Percentiles rank a stretch among this genome's conserved stretches.
Evolutionary conservation across 2,888 invertebrate species (phyloP).

Genomic region (Hirtodrosophila confusa): DNA sequence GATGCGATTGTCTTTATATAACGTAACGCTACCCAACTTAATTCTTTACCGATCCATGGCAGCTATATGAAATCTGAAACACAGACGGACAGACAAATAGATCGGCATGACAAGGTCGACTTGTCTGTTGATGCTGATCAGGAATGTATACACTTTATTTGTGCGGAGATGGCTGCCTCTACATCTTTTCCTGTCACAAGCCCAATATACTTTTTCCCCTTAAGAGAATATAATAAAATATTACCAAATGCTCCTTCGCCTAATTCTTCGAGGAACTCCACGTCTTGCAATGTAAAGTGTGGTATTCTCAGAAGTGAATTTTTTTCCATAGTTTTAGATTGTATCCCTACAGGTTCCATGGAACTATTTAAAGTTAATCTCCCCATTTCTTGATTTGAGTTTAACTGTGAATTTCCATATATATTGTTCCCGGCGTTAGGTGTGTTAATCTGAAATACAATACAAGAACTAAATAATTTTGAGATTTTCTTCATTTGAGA

Average conservation of each 20-base stretch:
- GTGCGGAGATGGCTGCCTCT: too few species aligned
- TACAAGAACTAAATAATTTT: not conserved
- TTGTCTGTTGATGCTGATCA: too few species aligned
- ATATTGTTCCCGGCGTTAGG: constrained; percentile 92
- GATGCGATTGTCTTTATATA: too few species aligned
- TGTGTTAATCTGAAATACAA: constrained; percentile 85
- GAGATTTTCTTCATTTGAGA: not conserved
- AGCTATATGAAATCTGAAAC: too few species aligned
- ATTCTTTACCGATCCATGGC: too few species aligned
- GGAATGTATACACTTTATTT: too few species aligned
- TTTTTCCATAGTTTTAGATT: constrained; percentile 83
- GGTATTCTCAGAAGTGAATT: constrained; percentile 87
- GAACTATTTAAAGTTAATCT: constrained; percentile 87
- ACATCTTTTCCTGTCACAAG: too few species aligned
- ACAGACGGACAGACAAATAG: too few species aligned
- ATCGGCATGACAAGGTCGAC: too few species aligned
- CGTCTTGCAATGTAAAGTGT: constrained; percentile 93
- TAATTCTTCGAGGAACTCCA: constrained; percentile 94
- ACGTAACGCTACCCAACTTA: too few species aligned
- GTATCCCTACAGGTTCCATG: constrained; percentile 82
- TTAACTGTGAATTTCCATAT: constrained; percentile 91
- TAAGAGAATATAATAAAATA: not conserved
- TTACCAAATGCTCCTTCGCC: constrained; percentile 97
- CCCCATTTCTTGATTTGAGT: constrained; percentile 93
- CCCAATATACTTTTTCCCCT: too few species aligned